Conservation (phyloP, 1,140 invertebrate species). For the Drosophila kepulauana region DNA sequence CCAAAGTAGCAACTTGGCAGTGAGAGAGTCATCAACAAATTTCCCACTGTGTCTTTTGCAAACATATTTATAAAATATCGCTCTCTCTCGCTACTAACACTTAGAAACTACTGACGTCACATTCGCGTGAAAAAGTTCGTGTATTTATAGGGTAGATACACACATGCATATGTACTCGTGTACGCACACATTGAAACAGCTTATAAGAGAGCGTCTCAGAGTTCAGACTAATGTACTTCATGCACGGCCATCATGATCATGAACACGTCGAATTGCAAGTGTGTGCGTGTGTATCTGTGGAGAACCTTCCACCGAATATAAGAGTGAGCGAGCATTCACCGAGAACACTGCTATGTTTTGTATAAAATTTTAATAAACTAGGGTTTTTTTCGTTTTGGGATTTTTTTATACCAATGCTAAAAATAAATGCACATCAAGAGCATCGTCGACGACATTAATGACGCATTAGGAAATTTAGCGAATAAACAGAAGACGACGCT, state of each 20-base stretch:
- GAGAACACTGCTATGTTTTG: neutral
- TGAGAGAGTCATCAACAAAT: neutral
- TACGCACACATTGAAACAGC: neutral
- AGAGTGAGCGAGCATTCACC: neutral
- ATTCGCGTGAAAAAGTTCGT: slow-evolving; percentile 8
- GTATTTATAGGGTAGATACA: slow-evolving; percentile 36
- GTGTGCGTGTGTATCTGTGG: neutral
- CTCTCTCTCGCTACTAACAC: slow-evolving; percentile 17
- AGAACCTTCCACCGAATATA: slow-evolving; percentile 5
- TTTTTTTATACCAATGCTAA: slow-evolving; percentile 15
- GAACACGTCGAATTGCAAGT: neutral
- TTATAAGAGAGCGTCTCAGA: slow-evolving; percentile 11
- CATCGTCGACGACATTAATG: slow-evolving; percentile 3
- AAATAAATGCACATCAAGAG: slow-evolving; percentile 12
- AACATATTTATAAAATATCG: slow-evolving; percentile 16
- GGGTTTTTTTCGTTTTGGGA: neutral
- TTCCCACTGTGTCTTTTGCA: slow-evolving; percentile 24
- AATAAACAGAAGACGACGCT: neutral
- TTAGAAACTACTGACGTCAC: slow-evolving; percentile 27
- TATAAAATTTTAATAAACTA: slow-evolving; percentile 9
- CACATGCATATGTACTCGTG: neutral
- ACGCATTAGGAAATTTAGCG: slow-evolving; percentile 6
- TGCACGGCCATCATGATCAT: slow-evolving; percentile 8
- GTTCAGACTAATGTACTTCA: neutral
- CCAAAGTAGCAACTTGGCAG: neutral